These are phyloP conservation scores for Lacanobia oleracea DNA, from an alignment of 2,888 invertebrate genomes.

Conservation along the genomic window DNA sequence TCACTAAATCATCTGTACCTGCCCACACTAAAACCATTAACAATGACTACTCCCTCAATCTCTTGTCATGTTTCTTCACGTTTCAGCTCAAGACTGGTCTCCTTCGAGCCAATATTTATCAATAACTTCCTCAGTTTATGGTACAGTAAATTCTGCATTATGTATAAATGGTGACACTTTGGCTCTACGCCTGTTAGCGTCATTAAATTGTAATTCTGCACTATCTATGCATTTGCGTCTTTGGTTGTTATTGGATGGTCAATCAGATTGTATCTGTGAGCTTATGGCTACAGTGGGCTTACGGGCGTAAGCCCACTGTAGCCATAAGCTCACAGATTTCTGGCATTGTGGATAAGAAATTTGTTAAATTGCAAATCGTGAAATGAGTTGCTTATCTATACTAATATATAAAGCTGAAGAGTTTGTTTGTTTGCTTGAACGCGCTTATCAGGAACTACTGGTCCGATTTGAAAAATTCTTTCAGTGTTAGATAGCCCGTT, in stretches of 20 bases:
- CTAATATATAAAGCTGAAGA: too few relatives aligned
- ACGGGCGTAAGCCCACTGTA: too few relatives aligned
- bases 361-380: background rate
- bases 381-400: background rate
- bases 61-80: constrained; percentile 2
- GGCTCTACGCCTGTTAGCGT: constrained; percentile 37
- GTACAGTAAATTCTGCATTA: constrained; percentile 19
- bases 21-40: background rate
- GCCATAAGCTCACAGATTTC: too few relatives aligned
- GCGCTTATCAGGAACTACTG: too few relatives aligned
- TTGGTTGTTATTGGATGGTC: background rate
- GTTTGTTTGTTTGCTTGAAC: too few relatives aligned
- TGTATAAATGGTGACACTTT: constrained; percentile 25
- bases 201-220: background rate
- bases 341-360: background rate
- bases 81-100: background rate
- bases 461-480: too few relatives aligned
- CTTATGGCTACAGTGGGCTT: too few relatives aligned
- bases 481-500: too few relatives aligned
- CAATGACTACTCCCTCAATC: constrained; percentile 6
- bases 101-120: constrained; percentile 32
- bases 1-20: background rate
- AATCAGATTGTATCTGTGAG: background rate
- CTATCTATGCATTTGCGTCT: background rate
- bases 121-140: constrained; percentile 39